Evolutionary conservation across 2,888 invertebrate species (phyloP).

Genomic region (Sarcophaga subvicina): DNA sequence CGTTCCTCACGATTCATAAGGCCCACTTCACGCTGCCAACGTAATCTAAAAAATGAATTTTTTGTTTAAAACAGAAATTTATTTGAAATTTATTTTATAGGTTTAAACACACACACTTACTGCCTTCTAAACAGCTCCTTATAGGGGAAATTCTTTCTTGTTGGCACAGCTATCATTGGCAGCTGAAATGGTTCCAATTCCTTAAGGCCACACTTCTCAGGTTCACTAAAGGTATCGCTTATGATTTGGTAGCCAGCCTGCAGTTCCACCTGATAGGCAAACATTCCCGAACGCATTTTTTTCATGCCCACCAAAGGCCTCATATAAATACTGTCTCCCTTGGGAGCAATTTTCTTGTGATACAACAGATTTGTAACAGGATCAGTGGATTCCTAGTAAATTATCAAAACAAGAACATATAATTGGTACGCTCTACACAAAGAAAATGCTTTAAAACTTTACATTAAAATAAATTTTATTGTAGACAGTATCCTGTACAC

Average conservation of each 20-base stretch:
- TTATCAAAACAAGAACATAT: no score
- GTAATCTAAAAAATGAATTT: constrained; percentile 80
- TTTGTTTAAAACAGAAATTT: not conserved
- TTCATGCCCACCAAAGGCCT: constrained; percentile 83
- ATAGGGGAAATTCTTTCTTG: constrained; percentile 84
- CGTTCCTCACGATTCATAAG: constrained; percentile 83
- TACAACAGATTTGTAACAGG: constrained; percentile 83
- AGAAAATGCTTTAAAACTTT: constrained; percentile 23
- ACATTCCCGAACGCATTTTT: constrained; percentile 83
- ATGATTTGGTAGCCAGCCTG: constrained; percentile 85
- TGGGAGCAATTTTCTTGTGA: constrained; percentile 83
- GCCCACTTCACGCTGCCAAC: constrained; percentile 85
- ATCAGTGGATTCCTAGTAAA: constrained; percentile 82
- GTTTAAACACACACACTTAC: constrained; percentile 72
- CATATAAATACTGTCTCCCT: constrained; percentile 83
- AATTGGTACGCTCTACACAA: not conserved
- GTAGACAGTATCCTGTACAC: constrained; percentile 85
- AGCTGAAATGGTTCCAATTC: constrained; percentile 84
- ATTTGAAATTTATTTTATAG: not conserved
- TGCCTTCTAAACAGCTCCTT: constrained; percentile 83
- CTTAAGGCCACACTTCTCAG: constrained; percentile 85
- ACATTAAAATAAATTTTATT: constrained; percentile 84
- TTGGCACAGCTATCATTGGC: constrained; percentile 84
- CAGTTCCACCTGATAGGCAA: constrained; percentile 85
- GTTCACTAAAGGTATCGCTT: constrained; percentile 84